Evolutionary conservation across 1,140 invertebrate genomes (phyloP), one percentile per base, ranked within the genome.

Genomic region (Drosophila lowei): DNA sequence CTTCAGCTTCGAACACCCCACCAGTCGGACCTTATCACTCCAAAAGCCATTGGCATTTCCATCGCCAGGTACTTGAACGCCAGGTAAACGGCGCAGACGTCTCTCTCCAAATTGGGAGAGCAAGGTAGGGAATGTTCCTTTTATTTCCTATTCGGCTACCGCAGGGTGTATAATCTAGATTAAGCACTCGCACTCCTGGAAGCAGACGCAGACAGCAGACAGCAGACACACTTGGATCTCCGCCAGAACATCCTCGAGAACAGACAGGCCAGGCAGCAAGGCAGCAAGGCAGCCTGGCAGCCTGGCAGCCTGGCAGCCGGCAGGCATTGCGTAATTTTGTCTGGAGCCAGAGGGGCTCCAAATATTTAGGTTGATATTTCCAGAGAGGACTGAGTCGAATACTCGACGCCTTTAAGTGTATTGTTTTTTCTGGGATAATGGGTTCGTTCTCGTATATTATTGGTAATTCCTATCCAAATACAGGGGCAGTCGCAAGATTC

Each of bases 301-400:
- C n/a, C n/a, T n/a, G n/a, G n/a, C n/a, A n/a, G n/a, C n/a, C n/a
- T n/a, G n/a, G n/a, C n/a, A n/a, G n/a, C 54, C 28, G 41, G 28
- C 50, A 53, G 30, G 50, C 50, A 53, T 38, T 11, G 28, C 28
- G 16, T 53, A 13, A 11, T 13, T 13, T 41, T 60, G 47, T 34
- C 38, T 38, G 21, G 34, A 47, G 74, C 71, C 74, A 64, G 70
- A 64, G 46, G 71, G 59, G 55, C 73, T 77, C 60, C 57, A 77
- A 65, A 70, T 77, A 73, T 77, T 77, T 74, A 59, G 74, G 70
- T 74, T 77, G 74, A 77, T 74, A 59, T 77, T 73, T 73, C 70
- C 74, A 76, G 72, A 73, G 73, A 63, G 57, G 61, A 34, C 52
- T 62, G 57, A 49, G 3, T 4, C 23, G 23, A 30, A 30, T 34